These are phyloP conservation scores for Tenthredo distinguenda DNA, from an alignment of 2,888 invertebrate species.

Conservation along the genomic window DNA sequence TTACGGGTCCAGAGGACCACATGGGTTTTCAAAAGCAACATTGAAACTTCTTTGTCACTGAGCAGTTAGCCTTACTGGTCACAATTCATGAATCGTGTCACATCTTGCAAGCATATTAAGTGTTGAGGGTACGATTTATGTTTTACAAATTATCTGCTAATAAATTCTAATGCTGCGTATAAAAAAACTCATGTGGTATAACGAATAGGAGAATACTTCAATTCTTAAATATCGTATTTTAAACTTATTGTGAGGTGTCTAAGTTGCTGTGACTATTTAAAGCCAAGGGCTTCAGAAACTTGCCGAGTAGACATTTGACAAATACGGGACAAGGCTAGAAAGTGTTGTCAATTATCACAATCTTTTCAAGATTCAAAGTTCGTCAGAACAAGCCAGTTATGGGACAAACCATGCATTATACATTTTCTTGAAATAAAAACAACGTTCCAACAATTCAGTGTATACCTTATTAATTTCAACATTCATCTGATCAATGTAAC, in stretches of 20 bases:
- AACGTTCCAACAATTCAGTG: conserved; percentile 19
- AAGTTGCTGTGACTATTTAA: conserved; percentile 66
- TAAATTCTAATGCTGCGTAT: not conserved
- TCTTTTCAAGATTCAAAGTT: conserved; percentile 27
- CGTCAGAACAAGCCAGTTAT: conserved; percentile 7
- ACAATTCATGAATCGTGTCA: not conserved
- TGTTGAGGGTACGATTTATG: not conserved
- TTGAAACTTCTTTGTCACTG: conserved; percentile 15
- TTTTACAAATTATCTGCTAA: not conserved
- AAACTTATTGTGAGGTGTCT: conserved; percentile 57
- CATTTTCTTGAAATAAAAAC: conserved; percentile 35
- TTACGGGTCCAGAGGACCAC: not conserved
- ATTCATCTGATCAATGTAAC: not conserved
- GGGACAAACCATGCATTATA: conserved; percentile 29
- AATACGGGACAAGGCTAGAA: conserved; percentile 5
- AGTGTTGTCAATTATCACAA: conserved; percentile 13
- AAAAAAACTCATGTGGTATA: not conserved
- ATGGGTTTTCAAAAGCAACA: not conserved
- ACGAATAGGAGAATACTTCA: not conserved
- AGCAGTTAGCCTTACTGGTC: conserved; percentile 1
- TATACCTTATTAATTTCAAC: not conserved
- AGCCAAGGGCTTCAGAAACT: conserved; percentile 64
- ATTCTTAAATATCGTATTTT: conserved; percentile 9
- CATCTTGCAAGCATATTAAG: not conserved
- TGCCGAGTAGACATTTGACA: conserved; percentile 61